Conservation (phyloP, 1,140 invertebrate species). For the Zophobas atratus region DNA sequence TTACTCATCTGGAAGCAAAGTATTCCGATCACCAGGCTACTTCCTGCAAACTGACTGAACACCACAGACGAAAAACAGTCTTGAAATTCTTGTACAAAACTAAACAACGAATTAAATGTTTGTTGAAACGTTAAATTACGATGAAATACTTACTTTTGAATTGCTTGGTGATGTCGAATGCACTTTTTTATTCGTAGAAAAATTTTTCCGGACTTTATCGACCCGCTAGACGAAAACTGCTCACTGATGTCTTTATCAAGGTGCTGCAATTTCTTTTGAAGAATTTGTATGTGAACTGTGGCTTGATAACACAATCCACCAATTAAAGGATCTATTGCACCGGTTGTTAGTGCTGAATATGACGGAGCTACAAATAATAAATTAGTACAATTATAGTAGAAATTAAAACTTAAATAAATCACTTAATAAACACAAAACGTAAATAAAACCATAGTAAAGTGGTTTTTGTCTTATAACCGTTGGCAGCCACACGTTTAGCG, state of each 20-base stretch:
- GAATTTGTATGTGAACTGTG: constrained; percentile 61
- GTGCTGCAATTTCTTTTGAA: constrained; percentile 56
- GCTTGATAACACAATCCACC: constrained; percentile 58
- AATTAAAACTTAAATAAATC: neutral
- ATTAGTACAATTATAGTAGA: no score
- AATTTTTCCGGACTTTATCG: neutral
- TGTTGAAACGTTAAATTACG: neutral
- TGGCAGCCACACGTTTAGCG: no score
- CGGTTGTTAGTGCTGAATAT: constrained; percentile 59
- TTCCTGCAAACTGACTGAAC: no score
- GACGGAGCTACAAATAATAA: constrained; percentile 47
- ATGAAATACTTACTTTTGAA: constrained; percentile 36
- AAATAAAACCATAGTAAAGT: no score
- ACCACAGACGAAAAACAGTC: no score
- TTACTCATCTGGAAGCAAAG: no score
- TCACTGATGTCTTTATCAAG: constrained; percentile 30
- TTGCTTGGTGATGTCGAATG: constrained; percentile 59
- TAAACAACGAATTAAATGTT: neutral
- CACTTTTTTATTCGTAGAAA: constrained; percentile 49
- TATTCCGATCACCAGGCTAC: no score
- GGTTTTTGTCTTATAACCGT: no score
- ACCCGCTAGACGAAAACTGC: no score
- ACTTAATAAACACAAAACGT: neutral
- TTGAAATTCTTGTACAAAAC: no score
- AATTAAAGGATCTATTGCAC: constrained; percentile 61